Percentiles rank a stretch among this genome's conserved stretches.
These are phyloP conservation scores for Drosophila kikkawai DNA, from an alignment of 1,140 invertebrate species.

Conservation along the genomic window DNA sequence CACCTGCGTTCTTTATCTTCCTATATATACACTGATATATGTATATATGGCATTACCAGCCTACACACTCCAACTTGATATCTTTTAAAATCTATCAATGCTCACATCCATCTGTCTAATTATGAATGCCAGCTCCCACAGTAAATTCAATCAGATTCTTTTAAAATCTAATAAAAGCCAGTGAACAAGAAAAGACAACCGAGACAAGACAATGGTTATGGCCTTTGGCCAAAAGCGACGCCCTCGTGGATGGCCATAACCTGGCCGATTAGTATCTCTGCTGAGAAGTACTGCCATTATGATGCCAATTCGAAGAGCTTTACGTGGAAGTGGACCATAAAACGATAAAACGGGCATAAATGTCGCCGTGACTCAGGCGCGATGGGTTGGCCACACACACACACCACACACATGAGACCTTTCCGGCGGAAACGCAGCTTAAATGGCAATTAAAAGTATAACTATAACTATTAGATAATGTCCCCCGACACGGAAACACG, in stretches of 20 bases:
- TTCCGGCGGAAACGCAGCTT: slow-evolving; percentile 79
- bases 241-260: slow-evolving; percentile 71
- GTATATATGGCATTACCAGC: neutral
- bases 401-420: slow-evolving; percentile 57
- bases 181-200: slow-evolving; percentile 24
- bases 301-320: slow-evolving; percentile 79
- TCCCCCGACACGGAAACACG: slow-evolving; percentile 58
- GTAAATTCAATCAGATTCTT: slow-evolving; percentile 61
- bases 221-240: slow-evolving; percentile 72
- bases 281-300: slow-evolving; percentile 80
- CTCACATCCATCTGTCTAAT: slow-evolving; percentile 34
- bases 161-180: slow-evolving; percentile 58
- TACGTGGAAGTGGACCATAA: slow-evolving; percentile 74
- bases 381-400: slow-evolving; percentile 47
- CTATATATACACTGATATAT: neutral
- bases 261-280: slow-evolving; percentile 76
- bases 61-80: slow-evolving; percentile 1
- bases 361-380: slow-evolving; percentile 74
- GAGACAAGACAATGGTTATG: slow-evolving; percentile 63
- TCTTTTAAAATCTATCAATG: slow-evolving; percentile 40
- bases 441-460: slow-evolving; percentile 75
- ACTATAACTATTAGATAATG: slow-evolving; percentile 67
- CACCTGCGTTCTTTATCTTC: slow-evolving; percentile 10
- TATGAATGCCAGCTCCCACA: slow-evolving; percentile 52
- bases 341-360: slow-evolving; percentile 77